phyloP scores from a whole-genome alignment of 2,113 vertebrate genomes.

The Parotia lawesii region DNA sequence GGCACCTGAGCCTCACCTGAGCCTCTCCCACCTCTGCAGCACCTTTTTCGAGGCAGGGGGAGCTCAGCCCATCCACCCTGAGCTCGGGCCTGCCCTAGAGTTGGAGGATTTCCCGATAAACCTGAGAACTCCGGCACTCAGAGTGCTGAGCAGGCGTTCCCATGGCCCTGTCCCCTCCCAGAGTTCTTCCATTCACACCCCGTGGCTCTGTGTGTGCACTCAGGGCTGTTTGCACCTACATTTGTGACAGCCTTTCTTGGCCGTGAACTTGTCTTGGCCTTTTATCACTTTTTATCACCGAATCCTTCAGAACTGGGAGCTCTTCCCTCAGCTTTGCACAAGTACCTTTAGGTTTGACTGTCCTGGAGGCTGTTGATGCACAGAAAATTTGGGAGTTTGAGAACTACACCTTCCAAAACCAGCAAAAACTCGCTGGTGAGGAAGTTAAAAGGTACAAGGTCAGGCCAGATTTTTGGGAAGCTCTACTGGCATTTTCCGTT shows the following conservation, averaged over 20 bases:
- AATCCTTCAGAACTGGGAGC: not conserved
- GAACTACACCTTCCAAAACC: not conserved
- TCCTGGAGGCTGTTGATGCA: not conserved
- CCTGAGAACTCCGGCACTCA: not conserved
- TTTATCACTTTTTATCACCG: slow-evolving; percentile 10
- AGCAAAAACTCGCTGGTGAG: not conserved
- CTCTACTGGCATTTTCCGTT: not conserved
- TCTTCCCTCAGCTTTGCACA: not conserved
- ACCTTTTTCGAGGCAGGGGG: not conserved
- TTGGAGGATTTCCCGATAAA: not conserved
- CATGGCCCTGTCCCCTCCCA: not conserved
- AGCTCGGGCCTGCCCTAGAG: not conserved
- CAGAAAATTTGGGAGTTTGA: not conserved
- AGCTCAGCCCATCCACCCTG: not conserved
- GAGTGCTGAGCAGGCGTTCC: not conserved
- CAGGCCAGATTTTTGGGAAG: not conserved
- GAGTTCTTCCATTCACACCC: not conserved
- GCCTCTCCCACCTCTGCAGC: not conserved
- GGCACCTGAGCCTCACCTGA: not conserved
- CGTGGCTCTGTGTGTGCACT: not conserved
- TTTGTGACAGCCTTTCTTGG: not conserved
- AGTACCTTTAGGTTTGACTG: not conserved
- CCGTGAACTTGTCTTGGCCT: not conserved
- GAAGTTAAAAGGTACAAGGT: not conserved
- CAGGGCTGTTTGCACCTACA: not conserved